phyloP scores from a whole-genome alignment of 2,888 invertebrate genomes.

The Netelia inedita region DNA sequence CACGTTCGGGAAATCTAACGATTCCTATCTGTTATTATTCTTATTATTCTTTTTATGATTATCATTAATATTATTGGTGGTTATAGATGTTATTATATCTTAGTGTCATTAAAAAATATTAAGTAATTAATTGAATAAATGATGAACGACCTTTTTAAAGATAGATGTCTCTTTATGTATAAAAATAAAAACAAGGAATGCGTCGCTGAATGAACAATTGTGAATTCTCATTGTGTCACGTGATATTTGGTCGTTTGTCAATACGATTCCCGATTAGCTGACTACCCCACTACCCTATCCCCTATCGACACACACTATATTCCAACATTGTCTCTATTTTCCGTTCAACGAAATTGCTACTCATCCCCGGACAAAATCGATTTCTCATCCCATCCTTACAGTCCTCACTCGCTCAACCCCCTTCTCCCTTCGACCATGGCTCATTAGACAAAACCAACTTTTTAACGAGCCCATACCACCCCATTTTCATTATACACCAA shows the following conservation, averaged over 20 bases:
- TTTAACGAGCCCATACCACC: background rate
- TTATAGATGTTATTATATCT: background rate
- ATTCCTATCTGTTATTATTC: background rate
- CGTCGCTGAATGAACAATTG: background rate
- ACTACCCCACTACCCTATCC: background rate
- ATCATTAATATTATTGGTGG: background rate
- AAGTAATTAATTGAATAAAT: too few species aligned
- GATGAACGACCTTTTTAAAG: background rate
- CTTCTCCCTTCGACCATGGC: background rate
- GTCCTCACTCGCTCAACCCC: background rate
- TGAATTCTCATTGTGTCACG: conserved; percentile 10
- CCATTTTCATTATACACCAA: too few species aligned
- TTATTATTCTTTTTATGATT: background rate
- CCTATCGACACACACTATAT: background rate
- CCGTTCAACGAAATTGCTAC: conserved; percentile 18
- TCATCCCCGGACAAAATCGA: conserved; percentile 21
- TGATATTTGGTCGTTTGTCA: conserved; percentile 46
- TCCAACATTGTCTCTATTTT: background rate
- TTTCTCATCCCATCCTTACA: conserved; percentile 7
- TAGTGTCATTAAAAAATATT: background rate
- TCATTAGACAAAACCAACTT: conserved; percentile 14
- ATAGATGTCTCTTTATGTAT: background rate
- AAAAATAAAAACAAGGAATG: background rate
- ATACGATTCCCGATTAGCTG: conserved; percentile 36
- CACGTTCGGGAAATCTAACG: conserved; percentile 30